Percentiles rank a stretch among this genome's conserved stretches.
Evolutionary conservation across 2,888 invertebrate genomes (phyloP).

Genomic region (Abrostola triplasia): DNA sequence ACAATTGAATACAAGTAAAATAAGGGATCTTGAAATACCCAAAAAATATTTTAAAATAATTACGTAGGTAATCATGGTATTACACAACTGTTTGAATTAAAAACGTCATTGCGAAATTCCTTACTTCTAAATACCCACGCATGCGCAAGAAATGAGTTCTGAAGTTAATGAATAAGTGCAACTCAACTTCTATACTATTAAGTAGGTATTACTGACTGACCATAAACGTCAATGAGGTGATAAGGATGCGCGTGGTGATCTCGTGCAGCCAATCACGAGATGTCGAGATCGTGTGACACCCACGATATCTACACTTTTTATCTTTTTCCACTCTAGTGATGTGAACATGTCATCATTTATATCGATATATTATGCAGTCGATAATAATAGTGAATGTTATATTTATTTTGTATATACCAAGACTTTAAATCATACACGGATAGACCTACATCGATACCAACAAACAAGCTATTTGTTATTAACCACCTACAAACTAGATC

Average conservation of each 20-base stretch:
- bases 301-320: constrained; percentile 33
- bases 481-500: too few relatives aligned
- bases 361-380: background rate
- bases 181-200: background rate
- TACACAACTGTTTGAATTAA: too few relatives aligned
- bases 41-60: too few relatives aligned
- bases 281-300: constrained; percentile 35
- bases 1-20: too few relatives aligned
- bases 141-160: background rate
- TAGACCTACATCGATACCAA: too few relatives aligned
- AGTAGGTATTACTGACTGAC: constrained; percentile 10
- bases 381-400: background rate
- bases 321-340: constrained; percentile 41
- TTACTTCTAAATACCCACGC: background rate
- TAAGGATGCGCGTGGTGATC: constrained; percentile 37
- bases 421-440: too few relatives aligned
- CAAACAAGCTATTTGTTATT: too few relatives aligned
- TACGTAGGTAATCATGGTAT: too few relatives aligned
- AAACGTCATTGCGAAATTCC: too few relatives aligned
- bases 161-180: background rate
- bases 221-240: constrained; percentile 42
- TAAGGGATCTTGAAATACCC: too few relatives aligned
- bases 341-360: constrained; percentile 1
- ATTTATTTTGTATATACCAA: too few relatives aligned
- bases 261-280: constrained; percentile 30